phyloP scores from a whole-genome alignment of 2,113 vertebrate genomes.

The Balaeniceps rex region DNA sequence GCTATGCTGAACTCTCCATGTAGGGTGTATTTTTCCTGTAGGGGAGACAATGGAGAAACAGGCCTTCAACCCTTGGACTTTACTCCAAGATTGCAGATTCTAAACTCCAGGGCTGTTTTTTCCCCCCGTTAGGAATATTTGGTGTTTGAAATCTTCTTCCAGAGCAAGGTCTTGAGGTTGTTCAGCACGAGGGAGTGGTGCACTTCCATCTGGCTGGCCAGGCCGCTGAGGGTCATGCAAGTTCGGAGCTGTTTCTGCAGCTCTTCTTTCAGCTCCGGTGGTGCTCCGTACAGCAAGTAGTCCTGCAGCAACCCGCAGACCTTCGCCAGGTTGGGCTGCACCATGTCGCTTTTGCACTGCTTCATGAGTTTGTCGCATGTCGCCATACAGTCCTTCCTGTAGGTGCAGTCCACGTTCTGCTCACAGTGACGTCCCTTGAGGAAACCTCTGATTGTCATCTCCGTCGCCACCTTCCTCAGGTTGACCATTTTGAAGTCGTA shows the following conservation, averaged over 20 bases:
- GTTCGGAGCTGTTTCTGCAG: slow-evolving; percentile 91
- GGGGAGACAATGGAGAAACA: background rate
- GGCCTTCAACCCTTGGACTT: background rate
- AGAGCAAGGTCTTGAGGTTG: slow-evolving; percentile 94
- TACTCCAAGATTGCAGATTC: background rate
- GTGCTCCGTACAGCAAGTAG: slow-evolving; percentile 87
- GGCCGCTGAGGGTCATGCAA: slow-evolving; percentile 91
- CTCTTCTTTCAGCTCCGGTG: slow-evolving; percentile 80
- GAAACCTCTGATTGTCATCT: slow-evolving; percentile 82
- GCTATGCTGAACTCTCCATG: background rate
- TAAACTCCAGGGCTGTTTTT: background rate
- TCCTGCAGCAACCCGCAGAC: slow-evolving; percentile 88
- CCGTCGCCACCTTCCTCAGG: slow-evolving; percentile 85
- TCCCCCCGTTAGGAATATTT: slow-evolving; percentile 84
- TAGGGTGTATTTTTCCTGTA: background rate
- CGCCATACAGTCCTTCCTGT: slow-evolving; percentile 86
- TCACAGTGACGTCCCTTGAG: slow-evolving; percentile 88
- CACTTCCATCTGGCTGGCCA: slow-evolving; percentile 96
- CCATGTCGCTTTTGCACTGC: slow-evolving; percentile 89
- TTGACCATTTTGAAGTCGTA: slow-evolving; percentile 95
- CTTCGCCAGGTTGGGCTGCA: slow-evolving; percentile 96
- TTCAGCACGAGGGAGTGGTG: slow-evolving; percentile 94
- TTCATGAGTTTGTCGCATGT: slow-evolving; percentile 89
- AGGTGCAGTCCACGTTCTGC: slow-evolving; percentile 90
- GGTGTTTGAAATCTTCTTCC: slow-evolving; percentile 95